A percentile compares a stretch with the other conserved stretches of the same genome.
Conservation (phyloP, 1,140 invertebrate species). For the Penaeus chinensis region DNA sequence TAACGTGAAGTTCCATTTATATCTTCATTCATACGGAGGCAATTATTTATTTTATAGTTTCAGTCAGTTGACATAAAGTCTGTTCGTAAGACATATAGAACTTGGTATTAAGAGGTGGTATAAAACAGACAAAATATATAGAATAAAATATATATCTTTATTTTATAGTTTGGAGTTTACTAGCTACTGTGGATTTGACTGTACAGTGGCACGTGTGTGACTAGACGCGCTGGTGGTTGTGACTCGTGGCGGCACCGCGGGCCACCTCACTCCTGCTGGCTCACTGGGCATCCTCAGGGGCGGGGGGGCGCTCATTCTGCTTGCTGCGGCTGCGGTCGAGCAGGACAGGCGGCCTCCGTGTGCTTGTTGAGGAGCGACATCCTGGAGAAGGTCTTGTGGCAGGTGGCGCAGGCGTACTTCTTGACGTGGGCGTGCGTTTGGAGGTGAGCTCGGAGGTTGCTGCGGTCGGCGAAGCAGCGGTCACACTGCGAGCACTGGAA, state of each 20-base stretch:
- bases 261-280: slow-evolving; percentile 1
- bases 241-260: neutral
- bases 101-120: too few species aligned
- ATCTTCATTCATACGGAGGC: too few species aligned
- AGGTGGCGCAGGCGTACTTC: slow-evolving; percentile 92
- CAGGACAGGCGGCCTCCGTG: slow-evolving; percentile 84
- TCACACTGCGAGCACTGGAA: slow-evolving; percentile 91
- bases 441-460: slow-evolving; percentile 92
- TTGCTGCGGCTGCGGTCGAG: slow-evolving; percentile 6
- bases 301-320: neutral
- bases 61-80: too few species aligned
- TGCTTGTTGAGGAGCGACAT: slow-evolving; percentile 97
- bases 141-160: slow-evolving; percentile 54
- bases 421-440: slow-evolving; percentile 98
- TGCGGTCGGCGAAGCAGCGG: slow-evolving; percentile 94
- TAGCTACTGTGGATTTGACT: neutral
- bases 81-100: too few species aligned
- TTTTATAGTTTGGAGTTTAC: slow-evolving; percentile 11
- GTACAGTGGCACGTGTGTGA: slow-evolving; percentile 24
- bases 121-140: neutral
- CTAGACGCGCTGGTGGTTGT: slow-evolving; percentile 42
- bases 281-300: slow-evolving; percentile 16
- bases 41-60: too few species aligned
- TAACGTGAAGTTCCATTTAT: too few species aligned
- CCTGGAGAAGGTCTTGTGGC: slow-evolving; percentile 96